Conservation (phyloP, 2,888 invertebrate species). For the Drosophila longiperda region DNA sequence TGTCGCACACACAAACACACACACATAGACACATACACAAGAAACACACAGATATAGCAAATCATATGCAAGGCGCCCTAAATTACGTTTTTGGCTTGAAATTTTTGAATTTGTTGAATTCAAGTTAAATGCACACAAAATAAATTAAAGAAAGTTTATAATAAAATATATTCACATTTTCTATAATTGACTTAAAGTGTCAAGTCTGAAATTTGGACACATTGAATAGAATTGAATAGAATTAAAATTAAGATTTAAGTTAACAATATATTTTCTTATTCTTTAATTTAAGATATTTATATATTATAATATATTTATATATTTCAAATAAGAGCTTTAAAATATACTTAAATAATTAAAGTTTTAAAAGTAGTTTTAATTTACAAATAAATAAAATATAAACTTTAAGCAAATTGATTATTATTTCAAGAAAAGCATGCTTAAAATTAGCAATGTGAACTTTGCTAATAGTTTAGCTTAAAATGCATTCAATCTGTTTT, state of each 20-base stretch:
- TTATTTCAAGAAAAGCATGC: background rate
- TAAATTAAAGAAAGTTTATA: background rate
- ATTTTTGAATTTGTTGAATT: constrained; percentile 44
- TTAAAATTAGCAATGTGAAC: background rate
- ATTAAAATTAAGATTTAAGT: background rate
- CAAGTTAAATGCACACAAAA: constrained; percentile 15
- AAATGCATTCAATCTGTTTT: background rate
- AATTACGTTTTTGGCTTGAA: constrained; percentile 37
- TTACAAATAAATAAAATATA: background rate
- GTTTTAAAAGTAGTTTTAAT: background rate
- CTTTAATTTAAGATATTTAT: background rate
- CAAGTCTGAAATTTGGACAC: background rate
- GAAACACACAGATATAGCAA: constrained; percentile 16
- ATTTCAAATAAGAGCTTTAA: background rate
- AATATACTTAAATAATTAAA: background rate
- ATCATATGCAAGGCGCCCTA: constrained; percentile 46
- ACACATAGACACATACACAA: constrained; percentile 1
- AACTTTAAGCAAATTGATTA: background rate
- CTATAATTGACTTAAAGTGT: background rate
- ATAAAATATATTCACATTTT: background rate
- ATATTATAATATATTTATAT: no score
- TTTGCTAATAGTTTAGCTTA: background rate
- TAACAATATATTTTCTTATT: background rate
- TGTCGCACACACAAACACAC: constrained; percentile 39
- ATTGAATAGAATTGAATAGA: background rate